A percentile compares a stretch with the other conserved stretches of the same genome.
Evolutionary conservation across 1,140 invertebrate genomes (phyloP).

Genomic region (Drosophila ananassae): DNA sequence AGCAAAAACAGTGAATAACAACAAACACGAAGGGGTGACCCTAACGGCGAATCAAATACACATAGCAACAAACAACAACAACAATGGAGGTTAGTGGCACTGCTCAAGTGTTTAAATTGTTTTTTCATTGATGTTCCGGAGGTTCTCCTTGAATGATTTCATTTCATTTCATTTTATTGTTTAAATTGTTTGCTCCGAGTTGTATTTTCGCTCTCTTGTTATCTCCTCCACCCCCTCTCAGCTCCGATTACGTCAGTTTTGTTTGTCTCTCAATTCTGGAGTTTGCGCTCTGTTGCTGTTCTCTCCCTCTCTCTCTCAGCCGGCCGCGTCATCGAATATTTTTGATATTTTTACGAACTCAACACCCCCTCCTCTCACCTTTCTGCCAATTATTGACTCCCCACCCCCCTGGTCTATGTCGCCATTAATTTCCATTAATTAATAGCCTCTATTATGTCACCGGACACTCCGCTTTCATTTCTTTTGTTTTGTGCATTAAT

Average conservation of each 20-base stretch:
- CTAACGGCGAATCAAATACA: slow-evolving; percentile 30
- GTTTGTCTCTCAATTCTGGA: slow-evolving; percentile 56
- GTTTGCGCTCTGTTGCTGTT: slow-evolving; percentile 60
- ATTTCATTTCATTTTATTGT: slow-evolving; percentile 71
- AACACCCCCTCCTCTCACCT: slow-evolving; percentile 36
- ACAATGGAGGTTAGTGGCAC: slow-evolving; percentile 70
- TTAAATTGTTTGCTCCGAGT: slow-evolving; percentile 45
- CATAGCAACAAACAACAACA: slow-evolving; percentile 42
- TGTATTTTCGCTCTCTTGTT: slow-evolving; percentile 20
- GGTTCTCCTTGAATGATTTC: slow-evolving; percentile 76
- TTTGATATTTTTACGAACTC: slow-evolving; percentile 18
- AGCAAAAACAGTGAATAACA: slow-evolving; percentile 46
- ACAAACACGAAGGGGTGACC: slow-evolving; percentile 30
- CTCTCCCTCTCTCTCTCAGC: slow-evolving; percentile 7
- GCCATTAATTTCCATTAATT: slow-evolving; percentile 22
- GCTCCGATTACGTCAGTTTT: slow-evolving; percentile 73
- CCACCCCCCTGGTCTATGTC: not conserved
- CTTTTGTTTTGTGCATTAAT: slow-evolving; percentile 20
- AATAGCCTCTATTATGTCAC: slow-evolving; percentile 72
- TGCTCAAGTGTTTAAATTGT: slow-evolving; percentile 45
- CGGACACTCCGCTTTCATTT: slow-evolving; percentile 63
- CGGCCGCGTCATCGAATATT: slow-evolving; percentile 39
- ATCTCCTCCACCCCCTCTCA: slow-evolving; percentile 20
- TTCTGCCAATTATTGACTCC: slow-evolving; percentile 56
- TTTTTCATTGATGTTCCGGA: slow-evolving; percentile 65